Percentiles rank a stretch among this genome's conserved stretches.
Evolutionary conservation across 2,797 vertebrate species (phyloP).

Genomic region (Channallabes apus): DNA sequence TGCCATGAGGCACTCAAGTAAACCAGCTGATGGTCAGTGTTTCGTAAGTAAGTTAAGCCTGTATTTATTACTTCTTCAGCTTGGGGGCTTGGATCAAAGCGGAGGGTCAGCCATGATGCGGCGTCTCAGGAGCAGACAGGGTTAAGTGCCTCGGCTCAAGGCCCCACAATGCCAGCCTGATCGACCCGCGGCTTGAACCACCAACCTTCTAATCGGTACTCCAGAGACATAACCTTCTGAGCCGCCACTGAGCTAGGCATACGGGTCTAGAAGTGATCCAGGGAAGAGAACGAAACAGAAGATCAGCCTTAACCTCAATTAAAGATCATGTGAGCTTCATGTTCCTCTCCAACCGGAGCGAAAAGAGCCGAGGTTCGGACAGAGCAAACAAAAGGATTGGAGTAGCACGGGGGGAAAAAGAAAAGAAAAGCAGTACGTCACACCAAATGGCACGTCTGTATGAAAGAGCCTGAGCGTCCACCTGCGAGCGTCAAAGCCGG

Average conservation of each 20-base stretch:
- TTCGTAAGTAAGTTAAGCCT: not conserved
- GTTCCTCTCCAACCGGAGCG: not conserved
- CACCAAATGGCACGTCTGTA: slow-evolving; percentile 52
- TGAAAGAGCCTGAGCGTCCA: slow-evolving; percentile 44
- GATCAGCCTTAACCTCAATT: not conserved
- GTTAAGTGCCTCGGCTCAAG: no score
- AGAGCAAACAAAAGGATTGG: not conserved
- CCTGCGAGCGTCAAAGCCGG: slow-evolving; percentile 39
- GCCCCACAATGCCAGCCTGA: no score
- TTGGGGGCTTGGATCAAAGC: no score
- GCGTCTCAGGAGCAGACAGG: no score
- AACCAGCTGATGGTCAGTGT: not conserved
- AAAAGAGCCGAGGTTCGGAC: not conserved
- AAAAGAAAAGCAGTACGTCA: not conserved
- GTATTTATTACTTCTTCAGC: no score
- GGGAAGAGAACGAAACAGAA: not conserved
- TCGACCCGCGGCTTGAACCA: no score
- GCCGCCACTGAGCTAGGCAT: no score
- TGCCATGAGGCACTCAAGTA: not conserved
- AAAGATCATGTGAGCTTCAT: not conserved
- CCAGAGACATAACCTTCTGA: no score
- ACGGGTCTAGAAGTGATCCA: not conserved
- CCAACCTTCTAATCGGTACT: no score
- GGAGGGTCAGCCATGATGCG: no score
- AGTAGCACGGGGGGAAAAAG: not conserved